phyloP scores from a whole-genome alignment of 2,113 vertebrate species.

The Ginglymostoma cirratum region DNA sequence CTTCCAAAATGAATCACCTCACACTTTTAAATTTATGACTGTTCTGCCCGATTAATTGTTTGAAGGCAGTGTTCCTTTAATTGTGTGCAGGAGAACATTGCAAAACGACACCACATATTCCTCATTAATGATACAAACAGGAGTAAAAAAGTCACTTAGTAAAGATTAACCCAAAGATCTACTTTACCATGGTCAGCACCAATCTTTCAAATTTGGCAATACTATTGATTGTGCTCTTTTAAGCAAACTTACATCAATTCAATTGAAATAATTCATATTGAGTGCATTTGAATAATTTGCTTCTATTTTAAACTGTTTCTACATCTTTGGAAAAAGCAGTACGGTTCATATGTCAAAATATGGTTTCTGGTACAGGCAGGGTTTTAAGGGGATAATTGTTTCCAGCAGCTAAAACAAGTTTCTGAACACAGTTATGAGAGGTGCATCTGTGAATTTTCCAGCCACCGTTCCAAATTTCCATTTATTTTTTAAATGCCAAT shows the following conservation, averaged over 20 bases:
- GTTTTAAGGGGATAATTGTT: not conserved
- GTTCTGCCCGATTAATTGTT: not conserved
- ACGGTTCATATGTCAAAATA: not conserved
- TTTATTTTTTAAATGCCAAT: not conserved
- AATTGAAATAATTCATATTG: not conserved
- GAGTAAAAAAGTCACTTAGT: not conserved
- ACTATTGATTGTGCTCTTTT: not conserved
- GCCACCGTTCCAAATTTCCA: slow-evolving; percentile 18
- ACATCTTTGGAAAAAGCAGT: not conserved
- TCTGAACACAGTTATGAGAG: not conserved
- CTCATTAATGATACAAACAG: not conserved
- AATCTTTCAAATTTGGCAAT: not conserved
- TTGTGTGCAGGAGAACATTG: not conserved
- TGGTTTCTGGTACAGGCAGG: not conserved
- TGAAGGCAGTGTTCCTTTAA: not conserved
- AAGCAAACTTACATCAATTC: not conserved
- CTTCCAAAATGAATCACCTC: too few relatives aligned
- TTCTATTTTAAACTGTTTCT: not conserved
- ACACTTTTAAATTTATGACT: not conserved
- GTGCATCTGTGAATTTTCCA: slow-evolving; percentile 6
- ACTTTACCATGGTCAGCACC: not conserved
- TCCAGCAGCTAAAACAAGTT: not conserved
- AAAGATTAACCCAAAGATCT: not conserved
- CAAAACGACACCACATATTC: not conserved
- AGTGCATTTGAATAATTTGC: not conserved